Conservation (phyloP, 2,113 vertebrate genomes). For the Apteryx mantelli region DNA sequence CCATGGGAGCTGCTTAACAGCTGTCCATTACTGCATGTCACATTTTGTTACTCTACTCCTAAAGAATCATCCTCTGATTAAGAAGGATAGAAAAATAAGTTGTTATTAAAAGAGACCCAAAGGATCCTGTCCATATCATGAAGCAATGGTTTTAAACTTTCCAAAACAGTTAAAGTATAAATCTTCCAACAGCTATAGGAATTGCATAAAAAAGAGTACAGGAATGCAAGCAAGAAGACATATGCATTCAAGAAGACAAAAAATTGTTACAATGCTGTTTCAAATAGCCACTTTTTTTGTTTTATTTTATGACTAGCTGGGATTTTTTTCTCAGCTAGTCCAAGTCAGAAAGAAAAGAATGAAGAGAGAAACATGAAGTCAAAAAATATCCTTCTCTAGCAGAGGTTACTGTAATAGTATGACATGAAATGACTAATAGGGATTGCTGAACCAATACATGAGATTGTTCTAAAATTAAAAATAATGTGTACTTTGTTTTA, state of each 20-base stretch:
- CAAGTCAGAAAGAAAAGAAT: neutral
- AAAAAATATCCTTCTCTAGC: neutral
- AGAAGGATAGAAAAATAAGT: neutral
- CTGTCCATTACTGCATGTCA: neutral
- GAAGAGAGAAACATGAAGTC: neutral
- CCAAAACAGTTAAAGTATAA: neutral
- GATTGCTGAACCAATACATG: neutral
- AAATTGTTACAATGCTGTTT: neutral
- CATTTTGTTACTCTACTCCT: neutral
- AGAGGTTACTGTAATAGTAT: neutral
- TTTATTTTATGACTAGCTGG: neutral
- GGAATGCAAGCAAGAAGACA: neutral
- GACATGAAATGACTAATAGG: neutral
- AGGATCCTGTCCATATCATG: neutral
- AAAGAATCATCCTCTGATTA: neutral
- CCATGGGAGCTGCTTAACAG: neutral
- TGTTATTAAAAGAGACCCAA: neutral
- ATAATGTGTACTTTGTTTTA: neutral
- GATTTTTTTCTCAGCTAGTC: conserved; percentile 8
- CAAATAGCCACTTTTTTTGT: neutral
- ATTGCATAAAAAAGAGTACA: neutral
- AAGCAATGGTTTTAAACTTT: neutral
- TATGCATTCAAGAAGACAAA: neutral
- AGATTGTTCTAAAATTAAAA: conserved; percentile 20
- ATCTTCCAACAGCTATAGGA: neutral